Percentiles rank a stretch among this genome's conserved stretches.
Evolutionary conservation across 2,888 invertebrate genomes (phyloP).

Genomic region (Plagodis dolabraria): DNA sequence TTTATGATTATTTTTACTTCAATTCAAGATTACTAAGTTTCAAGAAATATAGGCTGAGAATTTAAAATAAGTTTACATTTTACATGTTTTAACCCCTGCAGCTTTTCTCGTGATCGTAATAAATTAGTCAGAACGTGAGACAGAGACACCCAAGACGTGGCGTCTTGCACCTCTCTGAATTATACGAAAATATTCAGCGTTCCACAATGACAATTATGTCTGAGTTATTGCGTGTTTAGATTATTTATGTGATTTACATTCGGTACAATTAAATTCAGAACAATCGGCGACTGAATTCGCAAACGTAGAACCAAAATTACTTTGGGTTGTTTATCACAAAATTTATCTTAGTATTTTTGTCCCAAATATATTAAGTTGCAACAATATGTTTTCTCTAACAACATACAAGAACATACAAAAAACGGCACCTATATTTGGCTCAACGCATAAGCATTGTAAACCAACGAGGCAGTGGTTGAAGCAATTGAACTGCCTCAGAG

Average conservation of each 20-base stretch:
- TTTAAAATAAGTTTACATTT: slow-evolving; percentile 45
- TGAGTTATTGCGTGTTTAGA: slow-evolving; percentile 5
- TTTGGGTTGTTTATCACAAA: too few relatives aligned
- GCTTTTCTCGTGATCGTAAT: slow-evolving; percentile 31
- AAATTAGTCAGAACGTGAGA: slow-evolving; percentile 22
- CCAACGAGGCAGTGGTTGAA: too few relatives aligned
- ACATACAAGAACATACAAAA: too few relatives aligned
- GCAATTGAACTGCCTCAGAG: too few relatives aligned
- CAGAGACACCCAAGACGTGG: slow-evolving; percentile 2
- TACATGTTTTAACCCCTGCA: slow-evolving; percentile 41
- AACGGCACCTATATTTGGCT: too few relatives aligned
- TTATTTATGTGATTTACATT: slow-evolving; percentile 14
- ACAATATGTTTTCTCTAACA: too few relatives aligned
- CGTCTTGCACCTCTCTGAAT: neutral
- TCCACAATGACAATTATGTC: slow-evolving; percentile 10
- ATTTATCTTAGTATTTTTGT: too few relatives aligned
- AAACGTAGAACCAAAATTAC: neutral
- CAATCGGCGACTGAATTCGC: slow-evolving; percentile 4
- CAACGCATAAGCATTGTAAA: too few relatives aligned
- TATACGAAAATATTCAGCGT: slow-evolving; percentile 6
- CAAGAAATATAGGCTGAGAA: slow-evolving; percentile 36
- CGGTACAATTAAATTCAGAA: slow-evolving; percentile 9
- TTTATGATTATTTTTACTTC: slow-evolving; percentile 34
- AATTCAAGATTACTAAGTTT: slow-evolving; percentile 41
- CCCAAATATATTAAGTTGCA: too few relatives aligned